Percentiles rank a stretch among this genome's conserved stretches.
phyloP scores from a whole-genome alignment of 2,888 invertebrate genomes.

The Epinotia brunnichana region DNA sequence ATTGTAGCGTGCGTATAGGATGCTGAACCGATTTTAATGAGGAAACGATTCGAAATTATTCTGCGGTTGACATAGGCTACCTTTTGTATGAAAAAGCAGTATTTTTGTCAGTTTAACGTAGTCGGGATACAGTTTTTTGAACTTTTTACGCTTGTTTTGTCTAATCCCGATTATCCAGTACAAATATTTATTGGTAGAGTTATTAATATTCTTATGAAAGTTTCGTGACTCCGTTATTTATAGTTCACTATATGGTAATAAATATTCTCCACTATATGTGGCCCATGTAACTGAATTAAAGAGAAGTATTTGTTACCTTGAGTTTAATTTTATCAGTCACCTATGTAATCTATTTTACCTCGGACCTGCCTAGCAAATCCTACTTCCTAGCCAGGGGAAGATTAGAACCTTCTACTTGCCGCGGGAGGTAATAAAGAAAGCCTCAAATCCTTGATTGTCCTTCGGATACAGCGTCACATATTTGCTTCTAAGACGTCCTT shows the following conservation, averaged over 20 bases:
- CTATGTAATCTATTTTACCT: not conserved
- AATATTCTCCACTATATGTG: conserved; percentile 72
- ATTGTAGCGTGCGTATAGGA: too few relatives aligned
- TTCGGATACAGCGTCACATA: not conserved
- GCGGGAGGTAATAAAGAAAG: not conserved
- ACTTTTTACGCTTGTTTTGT: too few relatives aligned
- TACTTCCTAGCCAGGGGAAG: too few relatives aligned
- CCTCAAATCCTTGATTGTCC: not conserved
- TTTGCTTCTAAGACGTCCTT: too few relatives aligned
- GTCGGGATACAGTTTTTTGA: too few relatives aligned
- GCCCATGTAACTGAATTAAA: conserved; percentile 67
- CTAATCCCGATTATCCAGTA: not conserved
- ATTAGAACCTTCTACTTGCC: too few relatives aligned
- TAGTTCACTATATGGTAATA: conserved; percentile 59
- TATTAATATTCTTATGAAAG: conserved; percentile 60
- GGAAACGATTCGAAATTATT: too few relatives aligned
- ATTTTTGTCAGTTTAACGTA: too few relatives aligned
- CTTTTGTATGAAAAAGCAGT: too few relatives aligned
- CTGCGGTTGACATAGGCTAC: too few relatives aligned
- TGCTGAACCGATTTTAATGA: too few relatives aligned
- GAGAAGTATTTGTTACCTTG: conserved; percentile 68
- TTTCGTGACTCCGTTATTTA: conserved; percentile 59
- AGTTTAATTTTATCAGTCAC: conserved; percentile 50
- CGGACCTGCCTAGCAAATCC: too few relatives aligned
- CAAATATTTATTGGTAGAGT: conserved; percentile 54